Base-by-base conservation (phyloP, 2,888 invertebrate species). In the Drosophila vallismaia region DNA sequence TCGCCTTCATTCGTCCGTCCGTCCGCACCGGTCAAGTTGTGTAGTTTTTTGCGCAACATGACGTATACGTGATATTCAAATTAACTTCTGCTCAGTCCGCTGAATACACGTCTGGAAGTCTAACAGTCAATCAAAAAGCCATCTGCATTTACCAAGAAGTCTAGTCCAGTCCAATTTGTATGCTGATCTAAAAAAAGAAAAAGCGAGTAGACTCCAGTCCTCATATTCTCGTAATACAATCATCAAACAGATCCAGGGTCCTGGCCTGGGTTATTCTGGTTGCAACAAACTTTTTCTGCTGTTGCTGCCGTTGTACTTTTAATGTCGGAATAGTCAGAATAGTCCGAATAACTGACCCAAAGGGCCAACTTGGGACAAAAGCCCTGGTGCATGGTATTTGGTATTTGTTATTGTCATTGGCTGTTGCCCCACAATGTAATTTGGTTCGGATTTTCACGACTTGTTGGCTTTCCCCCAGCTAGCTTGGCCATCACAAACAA, bases 81-180 rank as follows among this genome's bases (percentile, higher is more conserved):
- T 67, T 60, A 74, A 59, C 2, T 24, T 33, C 10, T 33, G 40
- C 49, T 44, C 50, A 40, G 38, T 24, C 38, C 50, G 5, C 38
- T 48, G 4, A 36, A 44, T 45, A 55, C 60, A 67, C 72, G 69
- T 50, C 76, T 62, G 60, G 26, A 40, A 62, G 60, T 71, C 71
- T 58, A 71, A 53, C 74, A 71, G 72, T 67, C 80, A 86, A 86
- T 82, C 82, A 86, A 83, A 86, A 83, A 75, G 69, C 75, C 83
- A 80, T 80, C 82, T 86, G 76, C 74, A 74, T 58, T 76, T 75
- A 73, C 68, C 59, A 76, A 55, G 55, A 33, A 26, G 24, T 24
- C 44, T 19, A 42, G 12, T 7, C 63, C 45, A 29, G 63, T 14
- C 55, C 62, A 70, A 70, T 70, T 71, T 70, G 63, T 71, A 70